A percentile compares a stretch with the other conserved stretches of the same genome.
Conservation (phyloP, 2,113 vertebrate genomes). For the Microcebus lehilahytsara region DNA sequence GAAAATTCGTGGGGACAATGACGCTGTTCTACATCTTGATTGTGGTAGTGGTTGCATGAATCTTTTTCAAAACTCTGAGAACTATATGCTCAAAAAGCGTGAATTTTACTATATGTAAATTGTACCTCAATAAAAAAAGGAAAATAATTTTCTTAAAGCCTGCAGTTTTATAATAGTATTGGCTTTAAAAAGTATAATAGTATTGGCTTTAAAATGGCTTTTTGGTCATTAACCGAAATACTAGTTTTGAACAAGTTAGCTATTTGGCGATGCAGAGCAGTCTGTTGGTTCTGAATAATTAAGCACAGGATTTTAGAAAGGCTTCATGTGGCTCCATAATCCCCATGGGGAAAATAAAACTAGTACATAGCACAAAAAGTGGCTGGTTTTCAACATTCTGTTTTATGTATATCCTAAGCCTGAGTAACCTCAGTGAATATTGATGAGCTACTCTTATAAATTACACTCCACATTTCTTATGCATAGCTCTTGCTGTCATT, state of each 20-base stretch:
- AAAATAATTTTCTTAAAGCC: neutral
- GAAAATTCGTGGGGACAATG: accelerated
- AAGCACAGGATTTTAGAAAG: neutral
- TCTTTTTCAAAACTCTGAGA: neutral
- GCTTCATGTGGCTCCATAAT: neutral
- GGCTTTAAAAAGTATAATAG: neutral
- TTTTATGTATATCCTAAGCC: neutral
- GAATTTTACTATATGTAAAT: neutral
- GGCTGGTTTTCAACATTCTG: neutral
- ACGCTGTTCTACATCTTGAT: accelerated
- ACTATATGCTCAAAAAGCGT: neutral
- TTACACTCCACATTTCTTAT: neutral
- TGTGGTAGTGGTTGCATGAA: neutral
- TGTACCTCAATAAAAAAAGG: neutral
- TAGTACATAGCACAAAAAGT: neutral
- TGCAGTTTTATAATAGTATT: neutral
- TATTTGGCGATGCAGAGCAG: neutral
- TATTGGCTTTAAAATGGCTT: neutral
- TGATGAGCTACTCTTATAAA: neutral
- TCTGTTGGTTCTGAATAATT: neutral
- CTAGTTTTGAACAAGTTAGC: neutral
- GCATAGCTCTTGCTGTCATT: neutral
- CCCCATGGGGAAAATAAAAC: neutral
- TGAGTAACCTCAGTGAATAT: neutral
- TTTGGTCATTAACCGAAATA: neutral